A percentile compares a stretch with the other conserved stretches of the same genome.
Evolutionary conservation across 2,888 invertebrate genomes (phyloP).

Genomic region (Archips xylosteana): DNA sequence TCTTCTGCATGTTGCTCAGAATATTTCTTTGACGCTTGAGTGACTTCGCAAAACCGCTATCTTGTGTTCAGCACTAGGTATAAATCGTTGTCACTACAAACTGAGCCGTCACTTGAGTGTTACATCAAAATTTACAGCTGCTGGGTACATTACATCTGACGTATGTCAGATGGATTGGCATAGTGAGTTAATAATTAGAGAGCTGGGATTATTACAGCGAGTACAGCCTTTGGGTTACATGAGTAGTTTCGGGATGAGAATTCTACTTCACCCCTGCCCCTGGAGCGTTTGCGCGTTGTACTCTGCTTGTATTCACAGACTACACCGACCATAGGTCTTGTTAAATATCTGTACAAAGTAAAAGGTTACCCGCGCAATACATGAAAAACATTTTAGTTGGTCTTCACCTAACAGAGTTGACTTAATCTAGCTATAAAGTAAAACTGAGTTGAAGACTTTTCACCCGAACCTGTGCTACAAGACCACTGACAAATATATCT

Average conservation of each 20-base stretch:
- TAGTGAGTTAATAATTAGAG: neutral
- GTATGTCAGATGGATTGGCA: constrained; percentile 1
- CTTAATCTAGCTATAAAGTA: neutral
- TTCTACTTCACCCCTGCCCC: neutral
- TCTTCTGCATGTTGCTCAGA: too few relatives aligned
- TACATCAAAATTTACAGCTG: constrained; percentile 1
- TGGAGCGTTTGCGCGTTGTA: neutral
- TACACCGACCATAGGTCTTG: neutral
- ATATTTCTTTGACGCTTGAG: too few relatives aligned
- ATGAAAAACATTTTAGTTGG: too few relatives aligned
- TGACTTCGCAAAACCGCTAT: neutral
- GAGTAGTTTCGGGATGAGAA: neutral
- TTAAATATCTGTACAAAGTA: neutral
- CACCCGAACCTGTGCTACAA: neutral
- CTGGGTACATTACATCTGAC: constrained; percentile 4
- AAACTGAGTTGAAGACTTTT: neutral
- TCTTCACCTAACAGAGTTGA: too few relatives aligned
- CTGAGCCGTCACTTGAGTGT: neutral
- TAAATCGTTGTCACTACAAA: constrained; percentile 3
- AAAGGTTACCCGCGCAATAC: too few relatives aligned
- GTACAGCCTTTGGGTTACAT: neutral
- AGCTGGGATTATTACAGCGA: constrained; percentile 1
- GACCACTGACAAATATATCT: neutral
- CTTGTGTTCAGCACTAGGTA: neutral
- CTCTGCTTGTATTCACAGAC: neutral